phyloP scores from a whole-genome alignment of 2,888 invertebrate genomes.

The Deilephila elpenor region DNA sequence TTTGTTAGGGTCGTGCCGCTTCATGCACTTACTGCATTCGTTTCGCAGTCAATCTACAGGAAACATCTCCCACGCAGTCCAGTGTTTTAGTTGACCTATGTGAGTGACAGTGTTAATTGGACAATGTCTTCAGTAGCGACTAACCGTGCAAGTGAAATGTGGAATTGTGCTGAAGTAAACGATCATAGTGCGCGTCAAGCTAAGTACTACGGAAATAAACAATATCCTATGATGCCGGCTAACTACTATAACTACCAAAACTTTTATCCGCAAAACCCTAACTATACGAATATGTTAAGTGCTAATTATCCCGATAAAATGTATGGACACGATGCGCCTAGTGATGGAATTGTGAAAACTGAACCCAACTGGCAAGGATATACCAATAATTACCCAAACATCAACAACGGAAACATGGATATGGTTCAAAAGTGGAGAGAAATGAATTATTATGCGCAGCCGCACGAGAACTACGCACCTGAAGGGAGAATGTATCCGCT shows the following conservation, averaged over 20 bases:
- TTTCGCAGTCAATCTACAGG: constrained; percentile 76
- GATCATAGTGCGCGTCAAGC: constrained; percentile 61
- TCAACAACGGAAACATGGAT: constrained; percentile 59
- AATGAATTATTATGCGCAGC: constrained; percentile 67
- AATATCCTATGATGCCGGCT: constrained; percentile 56
- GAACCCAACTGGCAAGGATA: constrained; percentile 72
- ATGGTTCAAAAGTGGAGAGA: constrained; percentile 73
- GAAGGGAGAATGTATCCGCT: constrained; percentile 56
- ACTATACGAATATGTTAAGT: constrained; percentile 58
- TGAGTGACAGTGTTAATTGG: constrained; percentile 54
- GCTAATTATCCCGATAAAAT: constrained; percentile 53
- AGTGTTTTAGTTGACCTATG: constrained; percentile 54
- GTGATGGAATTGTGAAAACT: constrained; percentile 61
- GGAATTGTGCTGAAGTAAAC: constrained; percentile 69
- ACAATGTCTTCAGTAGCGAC: constrained; percentile 71
- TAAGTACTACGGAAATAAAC: constrained; percentile 63
- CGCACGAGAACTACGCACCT: constrained; percentile 59
- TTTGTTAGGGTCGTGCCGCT: constrained; percentile 80
- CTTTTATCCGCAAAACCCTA: constrained; percentile 61
- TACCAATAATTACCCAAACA: constrained; percentile 56
- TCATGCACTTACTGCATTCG: constrained; percentile 79
- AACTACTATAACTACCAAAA: constrained; percentile 66
- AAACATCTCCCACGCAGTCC: constrained; percentile 75
- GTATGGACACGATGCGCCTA: constrained; percentile 52
- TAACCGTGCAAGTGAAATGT: constrained; percentile 76